Base-by-base conservation (phyloP, 2,888 invertebrate genomes). In the Exephanes ischioxanthus region DNA sequence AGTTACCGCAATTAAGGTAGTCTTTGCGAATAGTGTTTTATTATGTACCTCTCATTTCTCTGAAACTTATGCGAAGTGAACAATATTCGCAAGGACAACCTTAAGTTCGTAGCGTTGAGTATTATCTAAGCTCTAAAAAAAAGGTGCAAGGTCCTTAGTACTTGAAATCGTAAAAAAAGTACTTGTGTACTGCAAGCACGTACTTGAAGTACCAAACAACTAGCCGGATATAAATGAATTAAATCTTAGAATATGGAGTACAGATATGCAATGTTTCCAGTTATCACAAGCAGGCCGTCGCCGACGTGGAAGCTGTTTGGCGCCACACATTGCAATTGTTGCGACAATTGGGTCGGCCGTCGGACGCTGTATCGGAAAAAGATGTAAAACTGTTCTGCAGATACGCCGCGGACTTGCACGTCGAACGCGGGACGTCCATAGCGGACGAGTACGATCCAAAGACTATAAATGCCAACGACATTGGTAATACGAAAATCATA, bases 301-400 rank as follows among this genome's bases (percentile, higher is more conserved):
- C 96, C 86, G 99, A 99, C 94, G 96, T 97, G 0, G 97, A 98
- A 92, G 95, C 96, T 72, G 96, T 99, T 6, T 97, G 97, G 92
- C 96, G 97, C 89, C 96, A 97, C 93, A 97, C 98, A 0, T 96
- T 97, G 90, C 96, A 97, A 92, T 96, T 98, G 84, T 95, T 98
- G 16, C 96, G 97, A 86, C 97, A 97, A 92, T 93, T 98, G 77
- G 97, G 98, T 61, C 95, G 97, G 93, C 96, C 97, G 0, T 95
- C 95, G 78, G 97, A 97, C 89, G 94, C 94, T 16, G 97, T 98
- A 84, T 96, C 96, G 77, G 98, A 99, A 93, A 95, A 95, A 86
- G 97, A 98, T 89, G 97, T 98, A 0, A 97, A 97, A 93, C 93
- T 97, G 76, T 97, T 99, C 92, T 99, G 99, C 94, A 97, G 97